Base-by-base conservation (phyloP, 2,797 vertebrate genomes). In the Lophius americanus region DNA sequence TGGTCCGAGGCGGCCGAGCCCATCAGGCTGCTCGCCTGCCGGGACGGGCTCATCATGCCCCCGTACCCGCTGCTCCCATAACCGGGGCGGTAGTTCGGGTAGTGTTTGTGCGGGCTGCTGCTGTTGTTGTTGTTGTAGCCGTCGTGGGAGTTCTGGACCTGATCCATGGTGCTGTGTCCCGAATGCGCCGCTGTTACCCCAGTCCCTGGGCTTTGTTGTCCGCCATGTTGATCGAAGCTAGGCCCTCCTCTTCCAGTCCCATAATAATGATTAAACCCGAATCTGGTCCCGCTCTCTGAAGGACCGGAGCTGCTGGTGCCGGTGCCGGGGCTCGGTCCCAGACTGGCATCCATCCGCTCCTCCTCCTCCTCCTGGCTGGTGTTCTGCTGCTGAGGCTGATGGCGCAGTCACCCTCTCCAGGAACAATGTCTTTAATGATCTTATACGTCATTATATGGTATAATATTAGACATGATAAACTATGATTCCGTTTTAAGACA, bases 181-280 rank as follows among this genome's bases (percentile, higher is more conserved):
- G 94, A 93, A 90, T 89, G 94, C 68, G 95, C 95, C 91, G 71
- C 72, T 4, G 94, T 94, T 92, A 95, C 93, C 93, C 95, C 93
- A 49, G 83, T 92, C 93, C 94, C 95, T 90, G 94, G 88, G 96
- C 96, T 98, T 96, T 98, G 96, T 98, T 98, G 96, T 96, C 96
- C 96, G 96, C 96, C 96, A 98, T 98, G 96, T 98, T 98, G 96
- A 95, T 97, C 95, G 92, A 95, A 96, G 94, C 94, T 93, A 93
- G 95, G 95, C 94, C 95, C 96, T 91, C 94, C 94, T 94, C 95
- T 93, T 91, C 93, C 93, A 93, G 91, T 87, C 91, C 94, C 95
- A 90, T 94, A 95, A 94, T 96, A 95, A 95, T 93, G 90, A 93
- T 94, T 94, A 90, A 95, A 95, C 91, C 93, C 95, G 55, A 91